A percentile compares a stretch with the other conserved stretches of the same genome.
phyloP scores from a whole-genome alignment of 2,888 invertebrate species.

The Parascotia fuliginaria region DNA sequence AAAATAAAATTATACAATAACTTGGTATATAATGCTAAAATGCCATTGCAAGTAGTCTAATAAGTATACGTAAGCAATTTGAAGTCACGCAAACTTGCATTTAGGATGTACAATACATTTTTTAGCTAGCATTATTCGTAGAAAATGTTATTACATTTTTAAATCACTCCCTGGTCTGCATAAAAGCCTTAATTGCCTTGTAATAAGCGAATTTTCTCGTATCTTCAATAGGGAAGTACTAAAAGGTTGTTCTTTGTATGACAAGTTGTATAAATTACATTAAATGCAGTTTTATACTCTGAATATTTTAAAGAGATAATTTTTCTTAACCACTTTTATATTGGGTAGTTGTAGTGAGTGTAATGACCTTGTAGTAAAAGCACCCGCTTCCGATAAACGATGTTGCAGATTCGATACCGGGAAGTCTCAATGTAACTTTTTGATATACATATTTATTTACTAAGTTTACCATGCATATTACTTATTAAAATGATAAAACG shows the following conservation, averaged over 20 bases:
- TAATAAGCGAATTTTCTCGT: slow-evolving; percentile 17
- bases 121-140: slow-evolving; percentile 55
- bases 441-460: too few relatives aligned
- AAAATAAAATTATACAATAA: slow-evolving; percentile 30
- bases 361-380: too few relatives aligned
- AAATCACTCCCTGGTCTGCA: slow-evolving; percentile 36
- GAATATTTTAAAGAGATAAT: too few relatives aligned
- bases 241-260: not conserved
- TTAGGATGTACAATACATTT: slow-evolving; percentile 68
- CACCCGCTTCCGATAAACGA: too few relatives aligned
- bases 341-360: too few relatives aligned
- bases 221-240: not conserved
- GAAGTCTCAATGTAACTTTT: too few relatives aligned
- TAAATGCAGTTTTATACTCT: not conserved
- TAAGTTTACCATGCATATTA: too few relatives aligned
- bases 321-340: too few relatives aligned
- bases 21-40: slow-evolving; percentile 45
- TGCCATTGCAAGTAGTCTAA: slow-evolving; percentile 57
- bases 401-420: too few relatives aligned
- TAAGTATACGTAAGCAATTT: slow-evolving; percentile 57
- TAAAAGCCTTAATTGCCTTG: slow-evolving; percentile 30
- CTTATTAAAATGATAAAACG: too few relatives aligned
- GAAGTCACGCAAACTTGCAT: slow-evolving; percentile 72
- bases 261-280: not conserved
- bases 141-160: slow-evolving; percentile 62